Evolutionary conservation across 2,888 invertebrate genomes (phyloP).

Genomic region (Trissoscelio sp.): DNA sequence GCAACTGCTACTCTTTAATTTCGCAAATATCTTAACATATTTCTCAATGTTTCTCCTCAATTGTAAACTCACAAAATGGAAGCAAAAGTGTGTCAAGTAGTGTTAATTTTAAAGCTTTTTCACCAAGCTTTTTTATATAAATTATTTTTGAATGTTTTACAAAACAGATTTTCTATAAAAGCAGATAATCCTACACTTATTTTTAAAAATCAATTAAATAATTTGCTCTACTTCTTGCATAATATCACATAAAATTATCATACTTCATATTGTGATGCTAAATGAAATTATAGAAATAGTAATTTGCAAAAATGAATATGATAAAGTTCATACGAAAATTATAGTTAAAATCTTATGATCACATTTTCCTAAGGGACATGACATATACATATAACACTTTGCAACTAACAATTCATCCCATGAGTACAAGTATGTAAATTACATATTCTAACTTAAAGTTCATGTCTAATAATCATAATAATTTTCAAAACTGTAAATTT

Average conservation of each 20-base stretch:
- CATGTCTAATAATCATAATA: not conserved
- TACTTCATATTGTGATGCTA: conserved; percentile 4
- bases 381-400: conserved; percentile 14
- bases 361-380: conserved; percentile 27
- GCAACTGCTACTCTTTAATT: conserved; percentile 37
- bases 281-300: conserved; percentile 6
- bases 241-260: not conserved
- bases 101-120: too few species aligned
- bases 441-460: not conserved
- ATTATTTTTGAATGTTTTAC: not conserved
- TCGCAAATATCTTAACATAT: conserved; percentile 31
- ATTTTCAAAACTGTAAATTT: conserved; percentile 5
- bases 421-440: conserved; percentile 30
- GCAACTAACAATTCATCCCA: conserved; percentile 41
- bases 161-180: too few species aligned
- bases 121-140: too few species aligned
- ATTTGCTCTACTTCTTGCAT: too few species aligned
- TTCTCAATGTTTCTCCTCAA: conserved; percentile 37
- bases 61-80: not conserved
- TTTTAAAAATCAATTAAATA: too few species aligned
- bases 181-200: too few species aligned
- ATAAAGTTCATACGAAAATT: conserved; percentile 29
- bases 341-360: conserved; percentile 30
- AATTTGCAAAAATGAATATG: conserved; percentile 10
- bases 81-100: conserved; percentile 7